These are phyloP conservation scores for Zoanthus gigantus DNA, from an alignment of 92 coral and sea anemone genomes.

Conservation along the genomic window DNA sequence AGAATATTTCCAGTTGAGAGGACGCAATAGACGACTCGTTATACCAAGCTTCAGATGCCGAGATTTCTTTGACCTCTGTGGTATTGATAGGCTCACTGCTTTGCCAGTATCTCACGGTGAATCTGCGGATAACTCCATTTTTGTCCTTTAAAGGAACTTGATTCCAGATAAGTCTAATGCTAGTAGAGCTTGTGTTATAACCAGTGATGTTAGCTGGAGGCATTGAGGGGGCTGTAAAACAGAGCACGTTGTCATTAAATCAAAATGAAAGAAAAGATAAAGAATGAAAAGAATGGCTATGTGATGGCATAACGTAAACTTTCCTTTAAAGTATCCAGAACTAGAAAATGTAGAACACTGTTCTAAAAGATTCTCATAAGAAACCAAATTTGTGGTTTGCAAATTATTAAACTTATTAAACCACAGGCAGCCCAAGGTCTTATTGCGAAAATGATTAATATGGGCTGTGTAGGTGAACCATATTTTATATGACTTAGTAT, in stretches of 20 bases:
- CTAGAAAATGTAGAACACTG: too few relatives aligned
- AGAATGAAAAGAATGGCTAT: too few relatives aligned
- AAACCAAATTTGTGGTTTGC: too few relatives aligned
- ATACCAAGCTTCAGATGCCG: conserved; percentile 6
- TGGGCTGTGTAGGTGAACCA: too few relatives aligned
- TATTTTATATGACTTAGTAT: too few relatives aligned
- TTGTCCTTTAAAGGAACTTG: conserved; percentile 54
- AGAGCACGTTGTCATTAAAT: neutral
- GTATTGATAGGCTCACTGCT: conserved; percentile 34
- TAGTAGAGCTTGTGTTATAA: conserved; percentile 70
- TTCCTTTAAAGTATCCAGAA: too few relatives aligned
- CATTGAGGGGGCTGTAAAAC: conserved; percentile 54
- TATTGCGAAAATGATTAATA: too few relatives aligned
- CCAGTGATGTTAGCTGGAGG: conserved; percentile 61
- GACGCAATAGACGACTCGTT: neutral
- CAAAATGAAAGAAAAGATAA: neutral
- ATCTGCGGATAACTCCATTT: conserved; percentile 65
- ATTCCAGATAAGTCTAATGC: conserved; percentile 65
- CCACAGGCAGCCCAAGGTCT: too few relatives aligned
- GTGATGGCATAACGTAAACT: too few relatives aligned
- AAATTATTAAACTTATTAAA: too few relatives aligned
- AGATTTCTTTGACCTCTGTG: neutral
- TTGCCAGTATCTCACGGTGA: conserved; percentile 59
- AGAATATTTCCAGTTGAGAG: conserved; percentile 18
- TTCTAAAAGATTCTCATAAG: too few relatives aligned